Base-by-base conservation (phyloP, 2,888 invertebrate genomes). In the Sesia bembeciformis region DNA sequence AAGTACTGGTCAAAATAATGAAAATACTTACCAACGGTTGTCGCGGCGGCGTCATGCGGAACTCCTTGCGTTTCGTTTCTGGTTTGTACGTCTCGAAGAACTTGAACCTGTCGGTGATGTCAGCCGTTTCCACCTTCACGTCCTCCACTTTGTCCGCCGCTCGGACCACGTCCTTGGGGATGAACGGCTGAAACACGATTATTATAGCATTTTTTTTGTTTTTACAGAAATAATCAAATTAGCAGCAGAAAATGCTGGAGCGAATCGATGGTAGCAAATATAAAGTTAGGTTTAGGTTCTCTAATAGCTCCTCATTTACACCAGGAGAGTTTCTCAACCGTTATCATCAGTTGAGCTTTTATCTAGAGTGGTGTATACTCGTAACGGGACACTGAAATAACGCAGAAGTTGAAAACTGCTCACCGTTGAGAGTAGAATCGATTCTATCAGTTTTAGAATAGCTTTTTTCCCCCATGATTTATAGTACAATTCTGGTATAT, bases 31-130 rank as follows among this genome's bases (percentile, higher is more conserved):
- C 84, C 85, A 80, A 84, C 0, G 93, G 93, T 67, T 97, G 96
- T 62, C 96, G 89, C 1, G 97, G 97, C 58, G 97, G 97, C 46
- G 97, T 97, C 85, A 97, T 96, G 66, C 96, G 92, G 90, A 97
- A 97, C 77, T 93, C 91, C 80, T 93, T 94, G 67, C 93, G 91
- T 62, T 91, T 85, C 65, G 91, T 91, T 64, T 94, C 93, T 53
- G 95, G 94, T 70, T 91, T 92, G 90, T 95, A 97, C 0, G 94
- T 94, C 91, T 97, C 97, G 87, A 97, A 97, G 91, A 97, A 97
- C 84, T 95, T 94, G 91, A 97, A 97, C 68, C 95, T 92, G 76
- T 95, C 93, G 55, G 95, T 93, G 65, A 97, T 93, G 79, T 96
- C 96, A 0, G 94, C 93, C 0, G 96, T 96, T 81, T 94, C 92